Conservation (phyloP, 37 sponge, comb jelly and placozoan genomes). For the Halichondria panicea region DNA sequence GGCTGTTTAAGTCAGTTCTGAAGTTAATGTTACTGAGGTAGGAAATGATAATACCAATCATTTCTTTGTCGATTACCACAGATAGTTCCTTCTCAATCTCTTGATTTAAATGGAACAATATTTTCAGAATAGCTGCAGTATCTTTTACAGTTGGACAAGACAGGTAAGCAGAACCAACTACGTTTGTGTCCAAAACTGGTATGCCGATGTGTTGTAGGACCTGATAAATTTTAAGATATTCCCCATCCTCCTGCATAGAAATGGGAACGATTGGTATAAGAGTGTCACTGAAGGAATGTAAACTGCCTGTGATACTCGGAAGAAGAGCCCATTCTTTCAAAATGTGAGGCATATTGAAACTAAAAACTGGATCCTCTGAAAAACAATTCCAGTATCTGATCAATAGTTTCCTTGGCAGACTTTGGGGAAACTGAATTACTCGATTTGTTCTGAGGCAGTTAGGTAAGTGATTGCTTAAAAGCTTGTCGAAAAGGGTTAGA, state of each 20-base stretch:
- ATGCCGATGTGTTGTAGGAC: slow-evolving; percentile 1
- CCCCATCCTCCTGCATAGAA: not conserved
- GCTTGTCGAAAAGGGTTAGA: not conserved
- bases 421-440: too few relatives aligned
- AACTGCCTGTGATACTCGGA: slow-evolving; percentile 1
- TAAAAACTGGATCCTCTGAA: slow-evolving; percentile 12
- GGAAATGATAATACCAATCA: slow-evolving; percentile 7
- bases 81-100: not conserved
- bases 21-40: slow-evolving; percentile 39
- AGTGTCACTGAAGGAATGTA: slow-evolving; percentile 17
- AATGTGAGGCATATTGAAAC: not conserved
- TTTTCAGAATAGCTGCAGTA: not conserved
- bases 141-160: slow-evolving; percentile 22
- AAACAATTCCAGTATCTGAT: slow-evolving; percentile 17
- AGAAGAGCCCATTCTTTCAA: slow-evolving; percentile 35
- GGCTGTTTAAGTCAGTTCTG: not conserved
- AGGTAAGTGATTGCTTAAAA: not conserved
- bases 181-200: slow-evolving; percentile 31
- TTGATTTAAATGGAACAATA: slow-evolving; percentile 6
- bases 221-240: too few relatives aligned
- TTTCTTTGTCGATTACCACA: not conserved
- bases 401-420: too few relatives aligned
- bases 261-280: slow-evolving; percentile 11
- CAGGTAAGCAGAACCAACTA: not conserved
- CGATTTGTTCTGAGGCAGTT: too few relatives aligned